A percentile compares a stretch with the other conserved stretches of the same genome.
Conservation (phyloP, 2,797 vertebrate species). For the Thunnus albacares region DNA sequence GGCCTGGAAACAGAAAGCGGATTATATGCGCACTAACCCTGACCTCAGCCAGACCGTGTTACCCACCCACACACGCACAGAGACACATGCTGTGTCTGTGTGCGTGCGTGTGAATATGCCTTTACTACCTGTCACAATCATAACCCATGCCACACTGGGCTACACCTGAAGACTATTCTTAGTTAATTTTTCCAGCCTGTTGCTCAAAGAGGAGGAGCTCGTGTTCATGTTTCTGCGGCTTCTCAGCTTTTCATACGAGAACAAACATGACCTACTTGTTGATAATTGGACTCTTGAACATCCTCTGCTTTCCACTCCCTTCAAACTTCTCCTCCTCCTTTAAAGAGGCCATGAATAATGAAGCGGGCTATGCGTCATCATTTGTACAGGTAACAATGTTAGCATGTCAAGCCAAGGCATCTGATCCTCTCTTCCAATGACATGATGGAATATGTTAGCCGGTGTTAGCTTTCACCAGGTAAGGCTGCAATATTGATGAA, state of each 20-base stretch:
- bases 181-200: neutral
- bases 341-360: slow-evolving; percentile 89
- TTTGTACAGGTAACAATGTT: slow-evolving; percentile 89
- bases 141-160: neutral
- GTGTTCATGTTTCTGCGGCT: slow-evolving; percentile 34
- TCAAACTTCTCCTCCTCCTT: slow-evolving; percentile 55
- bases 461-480: slow-evolving; percentile 93
- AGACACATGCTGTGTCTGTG: slow-evolving; percentile 38
- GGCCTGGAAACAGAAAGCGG: slow-evolving; percentile 79
- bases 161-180: neutral
- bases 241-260: slow-evolving; percentile 28
- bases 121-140: neutral
- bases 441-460: slow-evolving; percentile 93
- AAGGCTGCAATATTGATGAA: slow-evolving; percentile 95
- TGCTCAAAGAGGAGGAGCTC: slow-evolving; percentile 60
- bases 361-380: slow-evolving; percentile 86
- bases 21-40: slow-evolving; percentile 78
- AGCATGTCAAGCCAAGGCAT: slow-evolving; percentile 90
- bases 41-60: slow-evolving; percentile 76
- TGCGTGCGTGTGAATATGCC: too few relatives aligned
- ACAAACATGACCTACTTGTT: slow-evolving; percentile 63
- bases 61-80: slow-evolving; percentile 57
- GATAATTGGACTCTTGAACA: slow-evolving; percentile 64
- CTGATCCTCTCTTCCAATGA: slow-evolving; percentile 88
- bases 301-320: slow-evolving; percentile 63